Percentiles rank a stretch among this genome's conserved stretches.
phyloP scores from a whole-genome alignment of 1,140 invertebrate genomes.

The Brachionus asplanchnoidis region DNA sequence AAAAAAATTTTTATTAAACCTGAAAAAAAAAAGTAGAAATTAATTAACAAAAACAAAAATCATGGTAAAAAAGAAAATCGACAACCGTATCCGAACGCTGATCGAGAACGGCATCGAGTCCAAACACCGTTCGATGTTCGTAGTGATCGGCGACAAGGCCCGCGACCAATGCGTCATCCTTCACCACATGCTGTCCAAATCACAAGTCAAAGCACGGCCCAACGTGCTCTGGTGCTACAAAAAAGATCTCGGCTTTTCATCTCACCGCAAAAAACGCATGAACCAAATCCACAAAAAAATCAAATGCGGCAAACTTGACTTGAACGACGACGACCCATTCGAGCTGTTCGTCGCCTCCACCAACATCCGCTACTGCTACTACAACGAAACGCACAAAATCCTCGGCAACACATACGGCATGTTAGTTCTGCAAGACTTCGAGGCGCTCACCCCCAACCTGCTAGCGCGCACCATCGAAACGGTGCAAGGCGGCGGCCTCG shows the following conservation, averaged over 20 bases:
- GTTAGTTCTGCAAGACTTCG: conserved; percentile 96
- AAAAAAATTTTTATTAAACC: no score
- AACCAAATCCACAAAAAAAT: conserved; percentile 80
- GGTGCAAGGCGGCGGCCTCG: conserved; percentile 90
- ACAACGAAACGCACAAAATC: conserved; percentile 92
- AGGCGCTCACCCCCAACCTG: conserved; percentile 96
- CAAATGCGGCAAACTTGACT: conserved; percentile 70
- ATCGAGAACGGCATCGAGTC: conserved; percentile 91
- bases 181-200: conserved; percentile 94
- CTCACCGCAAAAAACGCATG: conserved; percentile 86
- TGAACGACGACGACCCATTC: conserved; percentile 93
- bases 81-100: conserved; percentile 85
- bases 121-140: conserved; percentile 83
- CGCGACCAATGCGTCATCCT: conserved; percentile 91
- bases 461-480: conserved; percentile 95
- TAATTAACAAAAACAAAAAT: no score
- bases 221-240: conserved; percentile 96
- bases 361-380: conserved; percentile 94
- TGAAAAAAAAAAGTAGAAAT: no score
- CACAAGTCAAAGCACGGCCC: conserved; percentile 81
- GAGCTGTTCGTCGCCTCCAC: conserved; percentile 92
- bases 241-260: conserved; percentile 86
- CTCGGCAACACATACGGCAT: conserved; percentile 95
- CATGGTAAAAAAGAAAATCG: conserved; percentile 67
- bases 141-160: conserved; percentile 89